phyloP scores from a whole-genome alignment of 92 coral and sea anemone genomes.

The Paramuricea clavata region DNA sequence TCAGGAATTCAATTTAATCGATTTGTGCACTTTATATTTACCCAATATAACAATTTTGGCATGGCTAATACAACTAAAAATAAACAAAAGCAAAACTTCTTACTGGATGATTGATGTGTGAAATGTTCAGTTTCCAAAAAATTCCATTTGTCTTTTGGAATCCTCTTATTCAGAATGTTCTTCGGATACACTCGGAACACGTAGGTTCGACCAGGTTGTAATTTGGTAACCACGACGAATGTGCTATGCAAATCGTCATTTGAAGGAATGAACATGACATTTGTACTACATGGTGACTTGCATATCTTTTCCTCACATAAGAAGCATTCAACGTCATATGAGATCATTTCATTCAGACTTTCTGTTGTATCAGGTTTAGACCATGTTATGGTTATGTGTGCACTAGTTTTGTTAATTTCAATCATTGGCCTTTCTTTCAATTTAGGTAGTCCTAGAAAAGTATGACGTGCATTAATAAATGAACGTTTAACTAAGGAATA shows the following conservation, averaged over 20 bases:
- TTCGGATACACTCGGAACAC: constrained; percentile 17
- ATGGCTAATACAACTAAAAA: neutral
- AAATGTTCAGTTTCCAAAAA: neutral
- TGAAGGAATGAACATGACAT: neutral
- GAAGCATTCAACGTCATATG: neutral
- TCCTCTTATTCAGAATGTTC: neutral
- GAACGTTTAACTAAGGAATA: neutral
- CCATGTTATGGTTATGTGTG: neutral
- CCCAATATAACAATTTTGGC: neutral
- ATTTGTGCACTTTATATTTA: neutral
- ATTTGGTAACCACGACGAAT: neutral
- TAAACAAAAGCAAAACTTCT: neutral
- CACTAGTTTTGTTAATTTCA: neutral
- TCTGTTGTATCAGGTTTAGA: neutral
- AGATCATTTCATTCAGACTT: constrained; percentile 1
- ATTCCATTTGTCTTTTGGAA: neutral
- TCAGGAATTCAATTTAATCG: neutral
- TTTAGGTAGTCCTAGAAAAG: neutral
- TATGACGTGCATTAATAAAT: neutral
- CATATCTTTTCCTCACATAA: neutral
- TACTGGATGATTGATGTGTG: neutral
- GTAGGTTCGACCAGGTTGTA: neutral
- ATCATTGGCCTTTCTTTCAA: neutral
- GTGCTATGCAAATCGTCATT: neutral
- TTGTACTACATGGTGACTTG: neutral